phyloP scores from a whole-genome alignment of 1,140 invertebrate species.

The Spodoptera litura region DNA sequence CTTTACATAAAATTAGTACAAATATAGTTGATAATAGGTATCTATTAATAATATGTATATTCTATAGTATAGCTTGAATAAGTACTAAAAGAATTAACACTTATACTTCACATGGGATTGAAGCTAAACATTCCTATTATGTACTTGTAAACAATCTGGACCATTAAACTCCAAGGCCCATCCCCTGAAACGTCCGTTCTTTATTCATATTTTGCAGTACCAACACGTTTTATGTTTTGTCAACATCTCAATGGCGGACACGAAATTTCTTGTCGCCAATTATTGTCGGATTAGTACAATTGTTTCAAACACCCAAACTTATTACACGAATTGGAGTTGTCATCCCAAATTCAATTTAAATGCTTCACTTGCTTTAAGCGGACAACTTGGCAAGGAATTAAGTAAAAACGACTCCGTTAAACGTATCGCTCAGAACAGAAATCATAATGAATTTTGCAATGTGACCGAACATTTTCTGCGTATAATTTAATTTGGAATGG shows the following conservation, averaged over 20 bases:
- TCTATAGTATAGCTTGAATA: too few relatives aligned
- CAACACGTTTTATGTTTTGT: conserved; percentile 20
- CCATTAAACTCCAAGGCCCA: neutral
- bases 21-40: too few relatives aligned
- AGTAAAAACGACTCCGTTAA: conserved; percentile 54
- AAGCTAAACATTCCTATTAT: neutral
- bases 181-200: neutral
- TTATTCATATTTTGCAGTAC: conserved; percentile 12
- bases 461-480: conserved; percentile 70
- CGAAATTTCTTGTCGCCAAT: conserved; percentile 36
- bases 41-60: too few relatives aligned
- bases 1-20: too few relatives aligned
- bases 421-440: conserved; percentile 56
- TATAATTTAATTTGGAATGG: conserved; percentile 82
- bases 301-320: conserved; percentile 40
- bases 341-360: conserved; percentile 48
- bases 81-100: too few relatives aligned
- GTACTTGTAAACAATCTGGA: neutral
- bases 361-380: conserved; percentile 43
- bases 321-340: conserved; percentile 44
- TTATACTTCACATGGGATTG: too few relatives aligned
- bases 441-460: conserved; percentile 69
- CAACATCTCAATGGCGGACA: conserved; percentile 23
- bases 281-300: conserved; percentile 45
- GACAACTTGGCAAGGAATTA: conserved; percentile 51